phyloP scores from a whole-genome alignment of 2,113 vertebrate species.

The Furnarius figulus region DNA sequence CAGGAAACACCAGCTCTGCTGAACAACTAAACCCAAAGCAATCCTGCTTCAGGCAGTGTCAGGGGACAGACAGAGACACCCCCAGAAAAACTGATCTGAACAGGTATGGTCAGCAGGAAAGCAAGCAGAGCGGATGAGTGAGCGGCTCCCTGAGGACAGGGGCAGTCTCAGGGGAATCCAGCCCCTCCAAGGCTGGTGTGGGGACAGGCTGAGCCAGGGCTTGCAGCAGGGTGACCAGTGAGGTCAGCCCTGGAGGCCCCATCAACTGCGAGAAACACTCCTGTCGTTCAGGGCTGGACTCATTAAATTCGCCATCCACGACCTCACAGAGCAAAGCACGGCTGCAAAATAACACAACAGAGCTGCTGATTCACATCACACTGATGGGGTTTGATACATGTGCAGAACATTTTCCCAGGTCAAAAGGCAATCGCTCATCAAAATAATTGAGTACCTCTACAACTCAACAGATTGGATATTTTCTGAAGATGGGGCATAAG shows the following conservation, averaged over 20 bases:
- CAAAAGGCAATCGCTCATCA: not conserved
- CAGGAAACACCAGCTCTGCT: not conserved
- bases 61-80: not conserved
- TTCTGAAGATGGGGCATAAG: not conserved
- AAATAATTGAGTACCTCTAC: not conserved
- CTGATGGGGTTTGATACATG: not conserved
- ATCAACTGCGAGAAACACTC: not conserved
- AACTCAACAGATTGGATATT: accelerated
- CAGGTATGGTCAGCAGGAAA: not conserved
- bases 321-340: accelerated
- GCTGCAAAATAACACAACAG: not conserved
- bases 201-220: not conserved
- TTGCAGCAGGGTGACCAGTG: not conserved
- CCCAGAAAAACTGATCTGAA: not conserved
- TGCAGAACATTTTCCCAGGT: not conserved
- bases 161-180: not conserved
- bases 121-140: accelerated
- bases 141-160: not conserved
- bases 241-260: not conserved
- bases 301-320: not conserved
- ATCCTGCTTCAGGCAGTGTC: not conserved
- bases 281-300: not conserved
- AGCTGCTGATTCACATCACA: not conserved
- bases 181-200: not conserved
- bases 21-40: not conserved